A percentile compares a stretch with the other conserved stretches of the same genome.
phyloP scores from a whole-genome alignment of 2,113 vertebrate genomes.

The Mirza zaza region DNA sequence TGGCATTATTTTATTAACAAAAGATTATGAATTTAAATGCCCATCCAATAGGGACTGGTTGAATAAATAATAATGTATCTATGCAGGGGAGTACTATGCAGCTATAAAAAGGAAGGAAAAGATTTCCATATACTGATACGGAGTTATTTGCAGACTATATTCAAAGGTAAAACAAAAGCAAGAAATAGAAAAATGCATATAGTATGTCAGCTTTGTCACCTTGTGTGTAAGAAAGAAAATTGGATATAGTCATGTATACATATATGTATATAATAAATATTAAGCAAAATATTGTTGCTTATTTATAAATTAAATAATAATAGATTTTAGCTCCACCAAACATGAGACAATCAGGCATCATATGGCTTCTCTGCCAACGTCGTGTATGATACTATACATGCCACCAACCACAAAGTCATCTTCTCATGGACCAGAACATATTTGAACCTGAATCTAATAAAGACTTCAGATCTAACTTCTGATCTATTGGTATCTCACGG shows the following conservation, averaged over 20 bases:
- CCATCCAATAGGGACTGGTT: neutral
- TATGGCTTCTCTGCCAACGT: neutral
- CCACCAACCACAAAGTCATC: neutral
- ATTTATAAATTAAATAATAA: constrained; percentile 4
- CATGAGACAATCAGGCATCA: neutral
- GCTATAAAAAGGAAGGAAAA: neutral
- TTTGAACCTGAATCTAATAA: neutral
- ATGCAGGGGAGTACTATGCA: neutral
- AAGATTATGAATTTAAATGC: neutral
- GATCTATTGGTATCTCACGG: neutral
- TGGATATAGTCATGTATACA: neutral
- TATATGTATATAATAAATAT: neutral
- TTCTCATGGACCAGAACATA: neutral
- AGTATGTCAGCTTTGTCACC: neutral
- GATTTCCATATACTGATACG: neutral
- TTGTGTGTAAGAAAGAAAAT: neutral
- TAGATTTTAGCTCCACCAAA: neutral
- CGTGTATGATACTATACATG: accelerated
- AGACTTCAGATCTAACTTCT: neutral
- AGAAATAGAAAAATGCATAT: neutral
- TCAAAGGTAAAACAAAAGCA: neutral
- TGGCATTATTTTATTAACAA: neutral
- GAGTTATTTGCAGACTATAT: neutral
- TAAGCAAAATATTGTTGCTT: neutral
- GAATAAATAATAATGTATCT: neutral